A percentile compares a stretch with the other conserved stretches of the same genome.
Conservation (phyloP, 2,113 vertebrate genomes). For the Sclerurus mexicanus region DNA sequence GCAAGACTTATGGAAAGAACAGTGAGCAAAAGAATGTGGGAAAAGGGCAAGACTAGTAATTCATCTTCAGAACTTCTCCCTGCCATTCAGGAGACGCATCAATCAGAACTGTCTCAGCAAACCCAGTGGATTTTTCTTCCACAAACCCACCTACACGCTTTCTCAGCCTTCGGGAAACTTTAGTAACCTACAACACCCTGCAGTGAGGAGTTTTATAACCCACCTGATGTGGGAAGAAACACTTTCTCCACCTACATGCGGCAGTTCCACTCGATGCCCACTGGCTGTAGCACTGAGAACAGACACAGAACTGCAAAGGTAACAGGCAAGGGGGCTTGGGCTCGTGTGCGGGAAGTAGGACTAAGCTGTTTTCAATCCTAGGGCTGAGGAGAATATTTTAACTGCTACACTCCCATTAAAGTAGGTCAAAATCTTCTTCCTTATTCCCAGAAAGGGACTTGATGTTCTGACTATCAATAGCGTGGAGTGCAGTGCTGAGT, state of each 20-base stretch:
- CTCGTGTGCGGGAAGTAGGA: neutral
- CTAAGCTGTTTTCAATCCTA: neutral
- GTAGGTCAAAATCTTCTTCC: conserved; percentile 33
- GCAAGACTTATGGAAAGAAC: neutral
- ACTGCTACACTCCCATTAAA: neutral
- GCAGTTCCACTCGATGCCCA: neutral
- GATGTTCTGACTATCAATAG: neutral
- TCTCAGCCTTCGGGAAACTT: neutral
- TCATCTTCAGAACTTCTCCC: neutral
- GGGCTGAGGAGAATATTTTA: neutral
- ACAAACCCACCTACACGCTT: neutral
- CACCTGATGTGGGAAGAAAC: neutral
- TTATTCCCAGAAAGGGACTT: conserved; percentile 27
- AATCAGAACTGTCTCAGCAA: neutral
- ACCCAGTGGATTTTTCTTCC: neutral
- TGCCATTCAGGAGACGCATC: neutral
- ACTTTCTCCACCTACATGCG: neutral
- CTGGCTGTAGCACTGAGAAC: neutral
- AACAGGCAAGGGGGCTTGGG: neutral
- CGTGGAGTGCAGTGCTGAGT: neutral
- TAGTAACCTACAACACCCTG: neutral
- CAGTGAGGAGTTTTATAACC: neutral
- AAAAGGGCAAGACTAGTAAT: neutral
- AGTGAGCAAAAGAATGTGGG: neutral
- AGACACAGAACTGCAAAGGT: neutral